Evolutionary conservation across 2,888 invertebrate species (phyloP).

Genomic region (Nasonia oneida): DNA sequence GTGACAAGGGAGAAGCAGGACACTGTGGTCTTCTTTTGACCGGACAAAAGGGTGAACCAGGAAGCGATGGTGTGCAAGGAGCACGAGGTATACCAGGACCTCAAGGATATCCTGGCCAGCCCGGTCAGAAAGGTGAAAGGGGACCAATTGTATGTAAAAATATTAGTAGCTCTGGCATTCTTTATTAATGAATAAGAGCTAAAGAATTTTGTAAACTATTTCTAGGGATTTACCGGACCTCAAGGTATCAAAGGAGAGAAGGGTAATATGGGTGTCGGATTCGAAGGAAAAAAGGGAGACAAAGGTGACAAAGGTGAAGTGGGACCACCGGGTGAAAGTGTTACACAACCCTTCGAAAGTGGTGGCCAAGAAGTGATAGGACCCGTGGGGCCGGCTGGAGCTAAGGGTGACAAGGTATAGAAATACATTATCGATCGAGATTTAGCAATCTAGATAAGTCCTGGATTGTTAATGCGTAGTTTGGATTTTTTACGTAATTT

Average conservation of each 20-base stretch:
- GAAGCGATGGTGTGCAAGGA: conserved; percentile 87
- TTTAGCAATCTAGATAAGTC: not conserved
- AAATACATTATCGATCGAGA: not conserved
- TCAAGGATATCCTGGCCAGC: conserved; percentile 82
- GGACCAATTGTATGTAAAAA: conserved; percentile 81
- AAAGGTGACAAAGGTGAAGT: conserved; percentile 85
- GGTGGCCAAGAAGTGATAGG: conserved; percentile 68
- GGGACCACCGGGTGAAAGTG: conserved; percentile 78
- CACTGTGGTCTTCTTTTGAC: conserved; percentile 85
- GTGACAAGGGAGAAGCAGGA: conserved; percentile 91
- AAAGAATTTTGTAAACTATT: conserved; percentile 52
- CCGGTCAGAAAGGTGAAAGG: conserved; percentile 83
- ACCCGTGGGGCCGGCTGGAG: conserved; percentile 76
- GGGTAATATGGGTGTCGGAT: conserved; percentile 83
- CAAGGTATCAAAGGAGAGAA: conserved; percentile 87
- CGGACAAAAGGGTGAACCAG: conserved; percentile 93
- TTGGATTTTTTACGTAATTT: not conserved
- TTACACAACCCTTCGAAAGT: conserved; percentile 80
- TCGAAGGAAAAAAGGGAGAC: conserved; percentile 82
- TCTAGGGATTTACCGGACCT: conserved; percentile 85
- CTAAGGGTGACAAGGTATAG: conserved; percentile 82
- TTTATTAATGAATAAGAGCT: not conserved
- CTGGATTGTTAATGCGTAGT: not conserved
- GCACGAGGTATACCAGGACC: conserved; percentile 84
- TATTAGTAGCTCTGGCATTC: not conserved